Percentiles rank a stretch among this genome's conserved stretches.
phyloP scores from a whole-genome alignment of 1,140 invertebrate genomes.

The Brachionus plicatilis region DNA sequence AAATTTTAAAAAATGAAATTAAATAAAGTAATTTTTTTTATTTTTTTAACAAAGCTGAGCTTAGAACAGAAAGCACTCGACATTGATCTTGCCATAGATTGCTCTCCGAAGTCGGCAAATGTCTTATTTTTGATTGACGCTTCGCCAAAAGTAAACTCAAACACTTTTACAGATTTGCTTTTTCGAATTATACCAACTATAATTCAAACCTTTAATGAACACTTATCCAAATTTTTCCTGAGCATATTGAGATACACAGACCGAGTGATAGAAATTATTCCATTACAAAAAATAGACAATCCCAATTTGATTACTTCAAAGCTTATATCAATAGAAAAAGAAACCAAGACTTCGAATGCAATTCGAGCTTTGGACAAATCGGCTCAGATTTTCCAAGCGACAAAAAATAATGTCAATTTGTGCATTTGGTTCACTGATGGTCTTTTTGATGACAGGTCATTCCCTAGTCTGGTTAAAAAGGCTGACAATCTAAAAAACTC shows the following conservation, averaged over 20 bases:
- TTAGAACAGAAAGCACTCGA: neutral
- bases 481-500: neutral
- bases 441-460: neutral
- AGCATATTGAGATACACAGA: neutral
- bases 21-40: neutral
- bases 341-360: neutral
- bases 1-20: neutral
- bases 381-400: neutral
- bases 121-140: neutral
- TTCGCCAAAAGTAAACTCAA: neutral
- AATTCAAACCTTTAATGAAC: neutral
- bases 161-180: neutral
- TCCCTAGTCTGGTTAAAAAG: neutral
- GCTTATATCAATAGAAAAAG: neutral
- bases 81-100: neutral
- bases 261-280: neutral
- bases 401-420: neutral
- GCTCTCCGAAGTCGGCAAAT: neutral
- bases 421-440: constrained; percentile 19
- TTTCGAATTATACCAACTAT: neutral
- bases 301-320: neutral
- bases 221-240: neutral
- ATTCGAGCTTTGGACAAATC: constrained; percentile 1
- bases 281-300: neutral
- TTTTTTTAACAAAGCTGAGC: neutral